Percentiles rank a stretch among this genome's conserved stretches.
These are phyloP conservation scores for Trematocara marginatum DNA, from an alignment of 2,113 vertebrate genomes.

Conservation along the genomic window DNA sequence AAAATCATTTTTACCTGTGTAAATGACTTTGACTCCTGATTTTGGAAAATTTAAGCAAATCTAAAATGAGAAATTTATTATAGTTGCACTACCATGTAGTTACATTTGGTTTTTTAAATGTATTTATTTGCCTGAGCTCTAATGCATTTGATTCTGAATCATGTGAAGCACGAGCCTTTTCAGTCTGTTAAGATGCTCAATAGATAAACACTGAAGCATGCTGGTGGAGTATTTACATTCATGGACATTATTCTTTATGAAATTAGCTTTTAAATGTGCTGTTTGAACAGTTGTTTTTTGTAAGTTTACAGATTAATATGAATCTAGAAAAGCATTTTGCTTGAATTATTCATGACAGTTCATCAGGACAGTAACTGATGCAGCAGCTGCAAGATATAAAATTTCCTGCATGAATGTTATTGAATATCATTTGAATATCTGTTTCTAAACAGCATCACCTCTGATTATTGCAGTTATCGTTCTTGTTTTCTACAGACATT, in stretches of 20 bases:
- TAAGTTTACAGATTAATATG: neutral
- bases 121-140: neutral
- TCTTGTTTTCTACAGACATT: neutral
- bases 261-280: neutral
- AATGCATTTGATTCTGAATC: neutral
- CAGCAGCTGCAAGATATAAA: neutral
- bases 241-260: neutral
- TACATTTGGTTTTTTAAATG: neutral
- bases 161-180: neutral
- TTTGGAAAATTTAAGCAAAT: neutral
- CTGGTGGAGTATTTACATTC: neutral
- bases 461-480: neutral
- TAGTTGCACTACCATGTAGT: neutral
- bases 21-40: neutral
- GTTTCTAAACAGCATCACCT: neutral
- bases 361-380: neutral
- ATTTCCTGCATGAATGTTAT: neutral
- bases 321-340: neutral
- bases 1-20: neutral
- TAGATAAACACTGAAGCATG: neutral
- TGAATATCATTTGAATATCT: neutral
- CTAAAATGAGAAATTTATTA: neutral
- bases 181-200: neutral
- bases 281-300: neutral
- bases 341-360: neutral